Conservation (phyloP, 2,888 invertebrate species). For the Acanthosoma haemorrhoidale region DNA sequence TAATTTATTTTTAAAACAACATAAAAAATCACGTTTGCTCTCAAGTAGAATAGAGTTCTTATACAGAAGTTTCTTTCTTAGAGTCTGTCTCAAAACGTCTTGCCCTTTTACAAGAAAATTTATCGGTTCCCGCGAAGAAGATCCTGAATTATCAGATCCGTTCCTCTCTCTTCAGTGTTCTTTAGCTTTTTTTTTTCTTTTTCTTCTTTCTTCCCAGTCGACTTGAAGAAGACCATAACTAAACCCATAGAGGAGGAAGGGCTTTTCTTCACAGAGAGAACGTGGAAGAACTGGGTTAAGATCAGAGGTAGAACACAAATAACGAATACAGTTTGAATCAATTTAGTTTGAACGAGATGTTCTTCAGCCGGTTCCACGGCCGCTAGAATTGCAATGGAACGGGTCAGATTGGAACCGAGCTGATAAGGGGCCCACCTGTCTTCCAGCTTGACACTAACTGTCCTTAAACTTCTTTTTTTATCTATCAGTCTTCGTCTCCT, state of each 20-base stretch:
- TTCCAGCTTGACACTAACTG: background rate
- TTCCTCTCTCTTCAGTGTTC: background rate
- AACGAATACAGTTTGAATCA: conserved; percentile 4
- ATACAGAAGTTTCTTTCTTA: background rate
- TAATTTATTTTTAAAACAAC: too few species aligned
- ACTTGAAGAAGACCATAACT: too few species aligned
- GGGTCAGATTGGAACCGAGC: background rate
- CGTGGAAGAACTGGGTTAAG: conserved; percentile 8
- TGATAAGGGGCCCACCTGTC: conserved; percentile 6
- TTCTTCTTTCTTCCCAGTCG: background rate
- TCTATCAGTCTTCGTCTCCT: too few species aligned
- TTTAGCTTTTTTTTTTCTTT: too few species aligned
- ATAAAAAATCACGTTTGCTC: too few species aligned
- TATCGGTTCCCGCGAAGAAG: background rate
- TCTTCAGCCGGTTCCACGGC: background rate
- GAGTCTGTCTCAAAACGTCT: background rate
- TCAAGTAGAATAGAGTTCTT: too few species aligned
- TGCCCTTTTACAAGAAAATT: background rate
- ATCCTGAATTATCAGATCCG: background rate
- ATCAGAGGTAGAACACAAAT: background rate
- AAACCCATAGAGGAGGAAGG: too few species aligned
- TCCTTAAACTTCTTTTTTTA: background rate
- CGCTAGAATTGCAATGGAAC: background rate
- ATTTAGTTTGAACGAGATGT: conserved; percentile 6
- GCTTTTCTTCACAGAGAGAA: background rate